Evolutionary conservation across 1,140 invertebrate species (phyloP), one percentile per base, ranked within the genome.

Genomic region (Drosophila funebris): DNA sequence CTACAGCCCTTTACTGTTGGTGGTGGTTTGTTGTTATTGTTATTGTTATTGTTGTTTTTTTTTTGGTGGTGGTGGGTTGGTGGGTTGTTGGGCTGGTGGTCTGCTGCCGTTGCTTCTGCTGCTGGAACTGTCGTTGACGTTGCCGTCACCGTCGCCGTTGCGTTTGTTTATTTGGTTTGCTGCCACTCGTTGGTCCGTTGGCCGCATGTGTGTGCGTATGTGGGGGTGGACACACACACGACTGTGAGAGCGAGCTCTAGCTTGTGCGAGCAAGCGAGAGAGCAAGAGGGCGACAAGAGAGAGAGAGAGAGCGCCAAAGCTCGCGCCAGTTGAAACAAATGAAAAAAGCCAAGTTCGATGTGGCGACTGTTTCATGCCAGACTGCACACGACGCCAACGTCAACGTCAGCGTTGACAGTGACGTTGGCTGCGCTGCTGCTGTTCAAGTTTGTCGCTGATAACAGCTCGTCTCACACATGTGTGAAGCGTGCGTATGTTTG

Each of bases 121-220:
- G 44, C 29, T 8, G 20, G 13, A 18, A 46, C 39, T 46, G 29
- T 11, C 18, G 56, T 27, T 9, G 20, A 22, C 53, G 54, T 54
- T 39, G 56, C 7, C 33, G 64, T 48, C 54, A 22, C 22, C 29
- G 41, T 31, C 7, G 16, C 46, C 57, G 44, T 58, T 36, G 53
- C 44, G 74, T 75, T 85, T 81, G 74, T 82, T 87, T 88, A 87
- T 88, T 87, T 88, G 83, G 66, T 70, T 70, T 75, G 60, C 67
- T 71, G 67, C 6, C 43, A 73, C 66, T 73, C 67, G 72, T 75
- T 75, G 72, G 58, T 75, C 80, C 73, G 63, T 81, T 82, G 80
- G 78, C 63, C 72, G 58, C 57, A 60, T 73, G 33, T 73, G 62
- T 73, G 66, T 76, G 77, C 76, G 56, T 85, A 72, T 87, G 77